Conservation (phyloP, 2,113 vertebrate species). For the Orycteropus afer region DNA sequence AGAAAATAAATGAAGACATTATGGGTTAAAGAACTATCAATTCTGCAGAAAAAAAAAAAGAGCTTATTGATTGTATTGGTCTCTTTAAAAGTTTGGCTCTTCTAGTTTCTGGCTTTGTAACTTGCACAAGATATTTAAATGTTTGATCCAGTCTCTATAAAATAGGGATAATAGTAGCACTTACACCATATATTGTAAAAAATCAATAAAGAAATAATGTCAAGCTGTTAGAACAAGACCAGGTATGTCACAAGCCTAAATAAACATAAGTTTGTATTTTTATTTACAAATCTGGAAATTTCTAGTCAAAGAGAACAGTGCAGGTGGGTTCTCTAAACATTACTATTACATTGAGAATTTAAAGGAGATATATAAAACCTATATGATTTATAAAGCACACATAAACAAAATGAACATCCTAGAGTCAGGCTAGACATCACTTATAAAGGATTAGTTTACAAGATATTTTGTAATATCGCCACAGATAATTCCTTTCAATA, state of each 20-base stretch:
- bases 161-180: not conserved
- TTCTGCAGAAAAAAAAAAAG: not conserved
- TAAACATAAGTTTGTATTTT: not conserved
- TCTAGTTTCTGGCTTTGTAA: not conserved
- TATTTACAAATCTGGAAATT: not conserved
- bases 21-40: not conserved
- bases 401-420: not conserved
- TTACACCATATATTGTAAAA: not conserved
- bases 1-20: not conserved
- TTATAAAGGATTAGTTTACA: not conserved
- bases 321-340: not conserved
- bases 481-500: not conserved
- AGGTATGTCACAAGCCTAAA: not conserved
- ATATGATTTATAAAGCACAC: not conserved
- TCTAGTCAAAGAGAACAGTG: not conserved
- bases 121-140: not conserved
- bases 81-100: not conserved
- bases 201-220: not conserved
- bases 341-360: not conserved
- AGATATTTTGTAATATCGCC: not conserved
- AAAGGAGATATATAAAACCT: not conserved
- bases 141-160: not conserved
- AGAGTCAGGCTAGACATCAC: accelerated
- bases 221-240: not conserved
- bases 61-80: not conserved